Evolutionary conservation across 2,797 vertebrate genomes (phyloP).

Genomic region (Sphenopsis melanotis): DNA sequence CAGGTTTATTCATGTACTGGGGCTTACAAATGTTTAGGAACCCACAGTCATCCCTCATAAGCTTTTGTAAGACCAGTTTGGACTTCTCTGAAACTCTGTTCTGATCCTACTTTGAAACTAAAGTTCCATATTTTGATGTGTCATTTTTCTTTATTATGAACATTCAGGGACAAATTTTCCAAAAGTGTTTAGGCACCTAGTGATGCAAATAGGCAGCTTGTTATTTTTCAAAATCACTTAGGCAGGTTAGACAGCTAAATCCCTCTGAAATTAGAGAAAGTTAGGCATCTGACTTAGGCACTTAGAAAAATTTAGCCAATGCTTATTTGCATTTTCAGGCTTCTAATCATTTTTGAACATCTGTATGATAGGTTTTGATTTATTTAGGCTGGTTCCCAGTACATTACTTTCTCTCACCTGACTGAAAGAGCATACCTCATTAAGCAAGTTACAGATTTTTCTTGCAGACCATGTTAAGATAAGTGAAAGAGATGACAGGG

Average conservation of each 20-base stretch:
- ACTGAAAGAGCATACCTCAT: background rate
- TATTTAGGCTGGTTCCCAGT: background rate
- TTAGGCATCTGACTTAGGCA: background rate
- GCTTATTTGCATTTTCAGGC: constrained; percentile 7
- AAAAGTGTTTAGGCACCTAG: constrained; percentile 27
- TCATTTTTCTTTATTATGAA: constrained; percentile 48
- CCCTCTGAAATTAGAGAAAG: background rate
- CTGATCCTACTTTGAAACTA: background rate
- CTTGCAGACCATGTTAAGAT: background rate
- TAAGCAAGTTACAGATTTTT: background rate
- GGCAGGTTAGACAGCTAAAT: constrained; percentile 19
- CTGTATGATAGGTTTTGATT: background rate
- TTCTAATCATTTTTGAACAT: constrained; percentile 9
- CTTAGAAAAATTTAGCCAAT: background rate
- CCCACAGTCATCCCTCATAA: background rate
- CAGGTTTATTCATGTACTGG: background rate
- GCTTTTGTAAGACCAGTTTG: background rate
- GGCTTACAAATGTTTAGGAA: background rate
- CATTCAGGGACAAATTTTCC: background rate
- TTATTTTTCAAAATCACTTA: constrained; percentile 50
- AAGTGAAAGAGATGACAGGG: background rate
- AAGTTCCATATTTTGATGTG: background rate
- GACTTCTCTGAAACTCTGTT: background rate
- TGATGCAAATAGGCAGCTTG: constrained; percentile 1
- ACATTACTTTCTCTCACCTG: background rate